Base-by-base conservation (phyloP, 2,888 invertebrate species). In the Nomada ruficornis region DNA sequence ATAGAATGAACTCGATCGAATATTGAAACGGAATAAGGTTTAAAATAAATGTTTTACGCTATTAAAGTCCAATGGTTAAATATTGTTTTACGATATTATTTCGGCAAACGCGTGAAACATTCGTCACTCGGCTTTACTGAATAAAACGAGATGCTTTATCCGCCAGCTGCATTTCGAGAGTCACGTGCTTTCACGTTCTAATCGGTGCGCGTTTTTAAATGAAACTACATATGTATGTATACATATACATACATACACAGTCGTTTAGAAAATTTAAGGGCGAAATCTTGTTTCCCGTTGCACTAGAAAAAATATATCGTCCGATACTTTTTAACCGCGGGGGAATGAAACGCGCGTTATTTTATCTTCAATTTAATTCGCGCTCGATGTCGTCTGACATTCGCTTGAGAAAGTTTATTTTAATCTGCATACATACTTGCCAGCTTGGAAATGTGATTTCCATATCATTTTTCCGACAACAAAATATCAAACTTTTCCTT, bases 1-100 rank as follows among this genome's bases (percentile, higher is more conserved):
- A 50, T 59, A 26, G 13, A 9, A 10, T 23, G 29, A 74, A 63
- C 20, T 71, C 74, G 70, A 73, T 63, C 71, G 68, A 67, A 78
- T 36, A 15, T 29, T 20, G 20, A 62, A 15, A 11, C 18, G 54
- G 47, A 23, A 68, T 36, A 18, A 20, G 0, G 10, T 71, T 57
- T 15, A 0, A 70, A 82, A 70, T 42, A 67, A 70, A 55, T 57
- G 65, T 79, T 72, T 65, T 15, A 9, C 15, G 13, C 50, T 47
- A 42, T 57, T 13, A 18, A 20, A 26, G 2, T 23, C 2, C 29
- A 2, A 29, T 23, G 59, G 11, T 68, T 47, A 10, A 67, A 60
- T 20, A n/a, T 55, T 55, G 18, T 60, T 62, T 26, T 18, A 3
- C 11, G n/a, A 9, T 64, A 44, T 59, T 50, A 52, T 29, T 50